Evolutionary conservation across 2,113 vertebrate genomes (phyloP).

Genomic region (Barnardius zonarius): DNA sequence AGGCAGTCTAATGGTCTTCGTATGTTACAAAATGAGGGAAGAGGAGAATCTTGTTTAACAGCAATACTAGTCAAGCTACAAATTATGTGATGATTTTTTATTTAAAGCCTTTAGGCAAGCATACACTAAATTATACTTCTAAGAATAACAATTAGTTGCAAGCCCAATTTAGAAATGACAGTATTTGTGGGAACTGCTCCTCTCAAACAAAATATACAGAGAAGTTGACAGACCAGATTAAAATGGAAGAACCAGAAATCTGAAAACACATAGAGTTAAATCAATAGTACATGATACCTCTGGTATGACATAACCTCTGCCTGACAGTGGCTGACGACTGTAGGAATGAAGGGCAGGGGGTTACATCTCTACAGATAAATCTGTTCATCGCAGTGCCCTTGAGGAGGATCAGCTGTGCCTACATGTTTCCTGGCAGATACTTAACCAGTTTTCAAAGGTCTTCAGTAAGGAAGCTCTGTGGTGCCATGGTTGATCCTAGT

Average conservation of each 20-base stretch:
- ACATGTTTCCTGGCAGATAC: neutral
- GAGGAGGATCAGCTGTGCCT: neutral
- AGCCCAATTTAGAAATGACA: neutral
- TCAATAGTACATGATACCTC: neutral
- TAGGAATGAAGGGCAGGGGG: neutral
- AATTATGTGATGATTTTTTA: neutral
- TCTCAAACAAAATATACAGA: neutral
- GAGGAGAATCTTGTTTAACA: neutral
- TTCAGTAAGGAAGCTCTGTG: neutral
- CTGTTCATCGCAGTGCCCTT: neutral
- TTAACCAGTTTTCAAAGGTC: neutral
- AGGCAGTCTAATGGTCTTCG: neutral
- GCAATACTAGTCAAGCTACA: neutral
- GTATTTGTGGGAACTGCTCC: neutral
- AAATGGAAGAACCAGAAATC: neutral
- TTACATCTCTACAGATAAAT: fast-evolving
- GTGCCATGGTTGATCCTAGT: neutral
- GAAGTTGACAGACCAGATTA: neutral
- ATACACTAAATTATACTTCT: neutral
- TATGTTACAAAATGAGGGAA: neutral
- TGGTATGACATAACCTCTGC: neutral
- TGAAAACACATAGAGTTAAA: neutral
- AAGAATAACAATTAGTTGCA: neutral
- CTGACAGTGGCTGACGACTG: neutral
- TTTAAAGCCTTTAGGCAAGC: neutral